A percentile compares a stretch with the other conserved stretches of the same genome.
Conservation (phyloP, 2,113 vertebrate genomes). For the Mugil cephalus region DNA sequence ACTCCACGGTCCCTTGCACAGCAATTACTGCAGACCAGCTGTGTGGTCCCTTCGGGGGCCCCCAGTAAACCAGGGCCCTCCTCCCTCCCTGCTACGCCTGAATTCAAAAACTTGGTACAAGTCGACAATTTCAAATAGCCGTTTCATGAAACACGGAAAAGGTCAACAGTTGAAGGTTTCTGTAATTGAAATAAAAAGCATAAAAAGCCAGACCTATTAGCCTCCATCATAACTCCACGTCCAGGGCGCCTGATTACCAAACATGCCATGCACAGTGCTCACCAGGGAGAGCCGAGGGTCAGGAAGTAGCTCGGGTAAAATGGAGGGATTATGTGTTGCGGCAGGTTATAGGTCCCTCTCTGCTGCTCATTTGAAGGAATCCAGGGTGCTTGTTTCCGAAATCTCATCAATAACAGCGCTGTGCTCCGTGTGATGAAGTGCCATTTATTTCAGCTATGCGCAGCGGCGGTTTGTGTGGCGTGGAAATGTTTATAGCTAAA, state of each 20-base stretch:
- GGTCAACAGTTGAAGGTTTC: neutral
- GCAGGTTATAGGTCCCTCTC: slow-evolving; percentile 61
- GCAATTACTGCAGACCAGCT: slow-evolving; percentile 80
- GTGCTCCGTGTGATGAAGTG: slow-evolving; percentile 68
- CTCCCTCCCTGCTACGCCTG: slow-evolving; percentile 58
- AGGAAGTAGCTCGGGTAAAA: slow-evolving; percentile 60
- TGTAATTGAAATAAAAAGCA: neutral
- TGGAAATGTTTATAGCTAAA: slow-evolving; percentile 58
- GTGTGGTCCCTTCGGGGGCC: slow-evolving; percentile 70
- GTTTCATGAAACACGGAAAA: slow-evolving; percentile 1
- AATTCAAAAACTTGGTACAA: slow-evolving; percentile 9
- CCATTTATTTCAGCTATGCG: slow-evolving; percentile 64
- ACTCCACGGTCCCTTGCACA: slow-evolving; percentile 59
- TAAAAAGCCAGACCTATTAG: neutral
- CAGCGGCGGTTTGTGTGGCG: neutral
- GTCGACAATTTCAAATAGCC: slow-evolving; percentile 21
- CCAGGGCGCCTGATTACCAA: slow-evolving; percentile 38
- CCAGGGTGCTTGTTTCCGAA: slow-evolving; percentile 61
- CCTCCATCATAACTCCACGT: neutral
- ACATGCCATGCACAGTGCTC: slow-evolving; percentile 43
- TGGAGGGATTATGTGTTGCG: slow-evolving; percentile 62
- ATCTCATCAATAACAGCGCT: slow-evolving; percentile 62
- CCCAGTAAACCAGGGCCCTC: slow-evolving; percentile 61
- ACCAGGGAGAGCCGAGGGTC: slow-evolving; percentile 25
- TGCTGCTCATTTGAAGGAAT: slow-evolving; percentile 55